phyloP scores from a whole-genome alignment of 2,797 vertebrate species.

The Pampus argenteus region DNA sequence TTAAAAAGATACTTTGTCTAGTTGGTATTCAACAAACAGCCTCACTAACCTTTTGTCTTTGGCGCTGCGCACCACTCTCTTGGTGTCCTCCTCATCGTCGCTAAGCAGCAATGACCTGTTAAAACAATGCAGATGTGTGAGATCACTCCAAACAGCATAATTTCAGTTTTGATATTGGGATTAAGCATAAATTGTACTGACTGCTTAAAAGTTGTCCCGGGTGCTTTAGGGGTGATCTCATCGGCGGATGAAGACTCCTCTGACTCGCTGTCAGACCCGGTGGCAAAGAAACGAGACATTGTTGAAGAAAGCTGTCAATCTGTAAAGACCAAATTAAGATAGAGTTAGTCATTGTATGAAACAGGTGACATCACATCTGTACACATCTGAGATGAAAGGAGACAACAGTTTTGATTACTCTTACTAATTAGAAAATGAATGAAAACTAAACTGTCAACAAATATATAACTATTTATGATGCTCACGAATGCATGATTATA shows the following conservation, averaged over 20 bases:
- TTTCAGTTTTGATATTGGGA: neutral
- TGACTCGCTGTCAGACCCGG: constrained; percentile 94
- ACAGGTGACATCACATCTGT: neutral
- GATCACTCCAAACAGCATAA: neutral
- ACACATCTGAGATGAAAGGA: neutral
- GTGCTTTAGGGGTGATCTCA: constrained; percentile 88
- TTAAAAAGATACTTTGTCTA: neutral
- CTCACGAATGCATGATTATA: neutral
- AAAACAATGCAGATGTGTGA: constrained; percentile 2
- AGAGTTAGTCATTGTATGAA: neutral
- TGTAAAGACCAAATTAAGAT: constrained; percentile 40
- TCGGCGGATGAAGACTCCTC: constrained; percentile 92
- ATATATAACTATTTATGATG: rapidly evolving
- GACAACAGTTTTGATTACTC: no score
- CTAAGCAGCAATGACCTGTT: constrained; percentile 89
- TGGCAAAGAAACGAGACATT: constrained; percentile 96
- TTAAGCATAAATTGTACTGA: constrained; percentile 74
- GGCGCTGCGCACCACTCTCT: constrained; percentile 93
- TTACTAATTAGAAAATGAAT: neutral
- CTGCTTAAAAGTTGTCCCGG: constrained; percentile 90
- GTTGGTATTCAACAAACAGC: neutral
- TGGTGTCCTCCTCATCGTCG: constrained; percentile 95
- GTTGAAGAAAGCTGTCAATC: constrained; percentile 49
- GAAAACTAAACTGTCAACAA: no score
- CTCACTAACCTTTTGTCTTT: constrained; percentile 91